These are phyloP conservation scores for Papilio demoleus DNA, from an alignment of 2,888 invertebrate genomes.

Conservation along the genomic window DNA sequence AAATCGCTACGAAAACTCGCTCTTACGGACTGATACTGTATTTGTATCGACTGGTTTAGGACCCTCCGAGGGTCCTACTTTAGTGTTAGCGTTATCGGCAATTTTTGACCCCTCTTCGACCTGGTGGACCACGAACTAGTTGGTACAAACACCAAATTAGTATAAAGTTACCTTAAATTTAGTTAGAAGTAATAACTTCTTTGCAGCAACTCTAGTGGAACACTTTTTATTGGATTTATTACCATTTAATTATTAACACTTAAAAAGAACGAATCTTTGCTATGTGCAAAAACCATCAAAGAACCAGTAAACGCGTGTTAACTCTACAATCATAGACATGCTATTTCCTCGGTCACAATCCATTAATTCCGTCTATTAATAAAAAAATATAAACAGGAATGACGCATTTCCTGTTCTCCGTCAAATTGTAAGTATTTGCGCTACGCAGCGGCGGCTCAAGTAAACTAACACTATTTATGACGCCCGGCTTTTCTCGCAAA, in stretches of 20 bases:
- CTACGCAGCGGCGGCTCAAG: conserved; percentile 1
- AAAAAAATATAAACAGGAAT: conserved; percentile 17
- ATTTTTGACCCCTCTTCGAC: too few species aligned
- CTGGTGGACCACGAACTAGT: too few species aligned
- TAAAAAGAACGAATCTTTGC: background rate
- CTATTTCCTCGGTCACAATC: background rate
- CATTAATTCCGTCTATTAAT: conserved; percentile 1
- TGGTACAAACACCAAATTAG: too few species aligned
- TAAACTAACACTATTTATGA: conserved; percentile 32
- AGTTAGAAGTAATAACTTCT: too few species aligned
- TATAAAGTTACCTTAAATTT: too few species aligned
- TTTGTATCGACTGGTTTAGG: too few species aligned
- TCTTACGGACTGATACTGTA: too few species aligned
- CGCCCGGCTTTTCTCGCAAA: conserved; percentile 31
- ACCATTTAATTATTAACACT: too few species aligned
- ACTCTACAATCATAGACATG: background rate
- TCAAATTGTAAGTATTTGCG: conserved; percentile 25
- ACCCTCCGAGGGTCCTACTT: too few species aligned
- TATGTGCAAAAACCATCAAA: background rate
- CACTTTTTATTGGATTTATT: too few species aligned
- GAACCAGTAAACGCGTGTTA: background rate
- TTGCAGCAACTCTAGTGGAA: background rate
- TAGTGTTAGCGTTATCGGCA: too few species aligned
- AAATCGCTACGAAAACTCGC: conserved; percentile 3
- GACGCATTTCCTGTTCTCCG: conserved; percentile 27